Evolutionary conservation across 2,797 vertebrate genomes (phyloP), one percentile per base, ranked within the genome.

Genomic region (Coracias cyanogaster): DNA sequence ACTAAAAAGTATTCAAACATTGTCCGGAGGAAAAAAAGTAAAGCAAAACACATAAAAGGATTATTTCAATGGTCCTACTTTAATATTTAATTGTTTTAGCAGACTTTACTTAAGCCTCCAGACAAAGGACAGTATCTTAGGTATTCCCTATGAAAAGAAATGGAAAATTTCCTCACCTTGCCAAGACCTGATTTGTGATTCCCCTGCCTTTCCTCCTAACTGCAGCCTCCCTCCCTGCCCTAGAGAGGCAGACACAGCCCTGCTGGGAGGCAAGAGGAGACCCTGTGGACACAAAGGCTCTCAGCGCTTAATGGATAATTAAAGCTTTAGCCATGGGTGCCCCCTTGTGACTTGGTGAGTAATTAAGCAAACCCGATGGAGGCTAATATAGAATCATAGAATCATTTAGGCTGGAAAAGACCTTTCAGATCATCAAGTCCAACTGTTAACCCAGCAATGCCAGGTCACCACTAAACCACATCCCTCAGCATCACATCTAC

Each of bases 271-370:
- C 2, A 0, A 69, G 49, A 62, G 33, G 35, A 67, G 43, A 39
- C 5, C n/a, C 46, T 41, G 61, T 0, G 60, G 41, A 37, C 57
- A n/a, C 1, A 2, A 25, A 48, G 24, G 48, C 55, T 52, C 52
- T 18, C 71, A 7, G 57, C 6, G 10, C 18, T 45, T 19, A 18
- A 6, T 0, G 52, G 67, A 81, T 24, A 25, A 81, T 65, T 7
- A 37, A 67, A 91, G 89, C 29, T 96, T 95, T 92, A 96, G 83
- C 89, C 89, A 96, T 96, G 93, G 92, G 93, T 96, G 94, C 89
- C 89, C 95, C 92, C 94, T 96, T 92, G 95, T 93, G 96, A 85
- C 89, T 73, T 4, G 72, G 52, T 24, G 74, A 71, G 81, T 25
- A 61, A 93, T 14, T 83, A 83, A 65, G 65, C 65, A 31, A 84